These are phyloP conservation scores for Papilio glaucus DNA, from an alignment of 1,140 invertebrate species.

Conservation along the genomic window DNA sequence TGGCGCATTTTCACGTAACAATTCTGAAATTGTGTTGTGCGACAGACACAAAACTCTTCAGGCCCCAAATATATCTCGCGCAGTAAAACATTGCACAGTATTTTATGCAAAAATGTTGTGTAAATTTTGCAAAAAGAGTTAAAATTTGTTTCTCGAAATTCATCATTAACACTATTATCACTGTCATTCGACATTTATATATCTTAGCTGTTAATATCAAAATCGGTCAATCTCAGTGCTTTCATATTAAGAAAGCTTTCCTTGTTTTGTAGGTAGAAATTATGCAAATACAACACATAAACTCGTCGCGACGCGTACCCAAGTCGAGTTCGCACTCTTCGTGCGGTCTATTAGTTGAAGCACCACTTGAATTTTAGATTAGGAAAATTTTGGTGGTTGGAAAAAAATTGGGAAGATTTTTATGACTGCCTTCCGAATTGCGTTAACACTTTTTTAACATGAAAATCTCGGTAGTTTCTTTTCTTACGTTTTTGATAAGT, in stretches of 20 bases:
- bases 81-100: background rate
- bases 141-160: no score
- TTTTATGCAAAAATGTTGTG: background rate
- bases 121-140: background rate
- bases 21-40: constrained; percentile 12
- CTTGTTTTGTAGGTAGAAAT: constrained; percentile 17
- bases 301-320: constrained; percentile 21
- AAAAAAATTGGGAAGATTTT: constrained; percentile 18
- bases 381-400: constrained; percentile 7
- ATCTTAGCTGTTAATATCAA: background rate
- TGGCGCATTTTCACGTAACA: background rate
- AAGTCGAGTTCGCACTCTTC: constrained; percentile 23
- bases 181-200: no score
- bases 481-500: background rate
- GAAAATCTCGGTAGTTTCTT: background rate
- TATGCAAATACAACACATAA: constrained; percentile 34
- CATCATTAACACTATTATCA: no score
- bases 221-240: background rate
- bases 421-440: background rate
- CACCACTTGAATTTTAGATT: constrained; percentile 28
- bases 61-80: constrained; percentile 2
- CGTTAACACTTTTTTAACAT: constrained; percentile 6
- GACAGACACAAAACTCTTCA: constrained; percentile 20
- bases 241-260: constrained; percentile 12
- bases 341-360: constrained; percentile 31